Evolutionary conservation across 1,140 invertebrate species (phyloP).

Genomic region (Drosophila watanabei): DNA sequence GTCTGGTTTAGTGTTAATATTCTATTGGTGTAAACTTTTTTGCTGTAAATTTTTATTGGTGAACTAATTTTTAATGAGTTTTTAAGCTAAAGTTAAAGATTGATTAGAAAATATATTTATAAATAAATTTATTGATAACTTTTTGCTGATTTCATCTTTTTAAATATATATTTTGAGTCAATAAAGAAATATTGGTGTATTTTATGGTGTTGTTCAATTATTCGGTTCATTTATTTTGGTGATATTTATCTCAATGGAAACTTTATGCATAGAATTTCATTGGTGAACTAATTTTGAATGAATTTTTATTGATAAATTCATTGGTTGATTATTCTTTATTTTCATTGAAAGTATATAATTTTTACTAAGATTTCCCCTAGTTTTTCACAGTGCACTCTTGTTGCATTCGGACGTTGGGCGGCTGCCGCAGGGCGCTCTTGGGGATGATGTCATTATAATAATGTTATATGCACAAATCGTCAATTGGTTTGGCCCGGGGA

Average conservation of each 20-base stretch:
- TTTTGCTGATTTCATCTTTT: no score
- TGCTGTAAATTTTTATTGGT: no score
- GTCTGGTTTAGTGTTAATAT: no score
- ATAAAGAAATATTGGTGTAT: no score
- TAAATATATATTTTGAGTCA: no score
- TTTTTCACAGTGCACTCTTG: conserved; percentile 5
- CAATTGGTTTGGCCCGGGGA: conserved; percentile 53
- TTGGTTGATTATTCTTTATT: background rate
- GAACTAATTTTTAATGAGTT: no score
- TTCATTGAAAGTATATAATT: background rate
- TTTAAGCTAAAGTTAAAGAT: no score
- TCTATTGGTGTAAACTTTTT: no score
- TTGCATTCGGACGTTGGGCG: conserved; percentile 25
- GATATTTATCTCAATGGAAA: background rate
- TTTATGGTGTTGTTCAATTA: no score
- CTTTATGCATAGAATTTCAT: background rate
- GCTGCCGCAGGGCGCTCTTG: conserved; percentile 14
- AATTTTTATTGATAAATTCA: background rate
- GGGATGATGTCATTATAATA: conserved; percentile 71
- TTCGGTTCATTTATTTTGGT: no score
- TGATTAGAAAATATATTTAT: no score
- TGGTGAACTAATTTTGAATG: background rate
- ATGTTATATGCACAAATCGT: conserved; percentile 67
- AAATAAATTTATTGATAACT: no score
- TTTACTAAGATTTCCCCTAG: accelerated